These are phyloP conservation scores for Limnephilus auricula DNA, from an alignment of 2,888 invertebrate genomes.

Conservation along the genomic window DNA sequence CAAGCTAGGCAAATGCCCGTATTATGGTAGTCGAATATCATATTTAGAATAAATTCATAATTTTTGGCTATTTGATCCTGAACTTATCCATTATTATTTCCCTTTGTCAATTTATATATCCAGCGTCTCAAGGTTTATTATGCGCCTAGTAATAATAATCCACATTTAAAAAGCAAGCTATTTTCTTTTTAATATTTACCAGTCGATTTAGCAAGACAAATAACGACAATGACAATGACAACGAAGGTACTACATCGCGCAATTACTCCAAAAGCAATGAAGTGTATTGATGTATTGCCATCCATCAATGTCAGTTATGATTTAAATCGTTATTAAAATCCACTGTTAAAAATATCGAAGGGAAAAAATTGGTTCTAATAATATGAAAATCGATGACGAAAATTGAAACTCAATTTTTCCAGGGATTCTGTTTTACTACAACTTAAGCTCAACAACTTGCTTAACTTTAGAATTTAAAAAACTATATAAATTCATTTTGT, in stretches of 20 bases:
- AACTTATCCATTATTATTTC: too few relatives aligned
- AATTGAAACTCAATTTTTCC: not conserved
- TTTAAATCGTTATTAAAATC: not conserved
- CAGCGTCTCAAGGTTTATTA: too few relatives aligned
- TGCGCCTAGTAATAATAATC: not conserved
- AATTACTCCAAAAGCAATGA: not conserved
- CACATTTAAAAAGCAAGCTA: not conserved
- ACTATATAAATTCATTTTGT: too few relatives aligned
- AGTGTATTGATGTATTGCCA: slow-evolving; percentile 2
- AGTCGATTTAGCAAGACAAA: not conserved
- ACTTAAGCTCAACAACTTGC: too few relatives aligned
- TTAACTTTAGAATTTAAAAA: too few relatives aligned
- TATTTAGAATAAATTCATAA: too few relatives aligned
- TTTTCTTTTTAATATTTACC: not conserved
- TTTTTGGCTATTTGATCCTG: too few relatives aligned
- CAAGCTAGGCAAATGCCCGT: too few relatives aligned
- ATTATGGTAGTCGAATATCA: too few relatives aligned
- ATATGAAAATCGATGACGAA: not conserved
- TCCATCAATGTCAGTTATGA: not conserved
- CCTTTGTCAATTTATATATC: too few relatives aligned
- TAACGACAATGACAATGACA: not conserved
- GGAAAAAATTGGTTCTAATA: not conserved
- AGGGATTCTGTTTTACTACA: not conserved
- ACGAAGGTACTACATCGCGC: not conserved
- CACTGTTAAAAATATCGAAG: not conserved